Percentiles rank a stretch among this genome's conserved stretches.
These are phyloP conservation scores for Chymomyza fuscimana DNA, from an alignment of 2,888 invertebrate species.

Conservation along the genomic window DNA sequence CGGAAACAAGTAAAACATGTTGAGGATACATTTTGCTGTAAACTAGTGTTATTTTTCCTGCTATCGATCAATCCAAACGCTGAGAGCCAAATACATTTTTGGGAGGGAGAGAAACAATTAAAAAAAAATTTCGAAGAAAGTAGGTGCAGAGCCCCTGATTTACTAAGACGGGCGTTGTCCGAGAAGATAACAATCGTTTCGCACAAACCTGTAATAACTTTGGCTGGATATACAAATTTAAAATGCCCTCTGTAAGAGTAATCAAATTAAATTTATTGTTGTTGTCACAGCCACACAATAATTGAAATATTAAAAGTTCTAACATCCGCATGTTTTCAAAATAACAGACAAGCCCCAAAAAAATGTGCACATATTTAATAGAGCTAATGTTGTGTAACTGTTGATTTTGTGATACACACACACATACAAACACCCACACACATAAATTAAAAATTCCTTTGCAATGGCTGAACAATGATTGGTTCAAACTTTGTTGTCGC, in stretches of 20 bases:
- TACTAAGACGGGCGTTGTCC: too few species aligned
- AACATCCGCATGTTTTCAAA: background rate
- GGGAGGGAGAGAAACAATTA: too few species aligned
- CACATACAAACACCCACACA: background rate
- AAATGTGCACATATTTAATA: background rate
- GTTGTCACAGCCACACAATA: background rate
- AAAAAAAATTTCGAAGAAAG: too few species aligned
- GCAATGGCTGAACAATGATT: constrained; percentile 63
- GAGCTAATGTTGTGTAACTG: background rate
- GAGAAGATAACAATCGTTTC: too few species aligned
- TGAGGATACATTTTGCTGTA: too few species aligned
- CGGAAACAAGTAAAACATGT: too few species aligned
- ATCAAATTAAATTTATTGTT: background rate
- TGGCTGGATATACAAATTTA: background rate
- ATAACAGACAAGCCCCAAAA: background rate
- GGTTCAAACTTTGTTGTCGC: constrained; percentile 34
- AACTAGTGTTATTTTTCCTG: too few species aligned
- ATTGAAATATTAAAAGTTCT: background rate
- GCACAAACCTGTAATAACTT: too few species aligned
- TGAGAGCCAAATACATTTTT: too few species aligned
- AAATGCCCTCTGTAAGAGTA: background rate
- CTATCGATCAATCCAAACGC: too few species aligned
- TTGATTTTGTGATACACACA: background rate
- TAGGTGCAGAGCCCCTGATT: too few species aligned
- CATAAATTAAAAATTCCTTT: constrained; percentile 57